Conservation (phyloP, 2,113 vertebrate genomes). For the Hyaena hyaena region DNA sequence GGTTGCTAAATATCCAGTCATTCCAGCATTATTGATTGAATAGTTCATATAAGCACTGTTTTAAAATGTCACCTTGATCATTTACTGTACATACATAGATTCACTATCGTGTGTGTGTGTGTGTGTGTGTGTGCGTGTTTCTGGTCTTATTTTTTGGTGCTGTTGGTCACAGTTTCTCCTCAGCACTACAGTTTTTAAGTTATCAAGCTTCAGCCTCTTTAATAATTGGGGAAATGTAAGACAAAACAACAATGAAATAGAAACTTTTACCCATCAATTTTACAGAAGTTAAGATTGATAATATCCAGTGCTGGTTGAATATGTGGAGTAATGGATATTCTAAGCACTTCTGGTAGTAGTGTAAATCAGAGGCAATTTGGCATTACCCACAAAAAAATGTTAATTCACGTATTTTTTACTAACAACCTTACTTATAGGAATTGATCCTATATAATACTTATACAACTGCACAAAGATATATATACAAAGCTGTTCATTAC, state of each 20-base stretch:
- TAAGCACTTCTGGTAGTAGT: neutral
- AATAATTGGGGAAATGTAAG: neutral
- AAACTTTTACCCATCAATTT: neutral
- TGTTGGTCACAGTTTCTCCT: neutral
- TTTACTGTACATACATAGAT: neutral
- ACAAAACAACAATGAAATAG: neutral
- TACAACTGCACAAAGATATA: neutral
- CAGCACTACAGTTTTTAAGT: neutral
- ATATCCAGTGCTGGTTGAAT: neutral
- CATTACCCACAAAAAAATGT: neutral
- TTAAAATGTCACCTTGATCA: neutral
- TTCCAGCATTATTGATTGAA: constrained; percentile 7
- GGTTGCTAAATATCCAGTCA: neutral
- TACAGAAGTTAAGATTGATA: neutral
- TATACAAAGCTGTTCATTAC: neutral
- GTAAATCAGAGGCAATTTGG: neutral
- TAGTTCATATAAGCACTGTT: neutral
- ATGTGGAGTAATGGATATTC: neutral
- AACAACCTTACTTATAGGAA: neutral
- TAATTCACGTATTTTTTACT: neutral
- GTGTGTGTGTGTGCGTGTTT: neutral
- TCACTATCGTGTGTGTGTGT: neutral
- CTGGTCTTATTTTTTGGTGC: neutral
- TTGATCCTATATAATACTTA: neutral
- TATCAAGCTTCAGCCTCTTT: neutral